phyloP scores from a whole-genome alignment of 2,113 vertebrate species.

The Xiphophorus maculatus region DNA sequence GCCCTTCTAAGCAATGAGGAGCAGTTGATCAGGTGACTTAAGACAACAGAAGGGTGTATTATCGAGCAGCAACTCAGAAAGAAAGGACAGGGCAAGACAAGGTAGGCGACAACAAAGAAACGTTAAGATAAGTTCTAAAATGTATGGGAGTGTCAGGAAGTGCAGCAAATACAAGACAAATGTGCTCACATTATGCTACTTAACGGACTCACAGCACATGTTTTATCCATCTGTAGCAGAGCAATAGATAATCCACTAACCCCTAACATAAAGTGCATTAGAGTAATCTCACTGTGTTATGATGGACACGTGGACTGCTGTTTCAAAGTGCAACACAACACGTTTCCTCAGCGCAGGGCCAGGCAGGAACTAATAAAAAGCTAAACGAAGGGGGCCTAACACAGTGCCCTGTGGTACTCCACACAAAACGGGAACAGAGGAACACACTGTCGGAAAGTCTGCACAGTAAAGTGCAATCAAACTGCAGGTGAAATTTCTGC shows the following conservation, averaged over 20 bases:
- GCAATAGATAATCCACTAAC: not conserved
- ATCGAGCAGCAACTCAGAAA: not conserved
- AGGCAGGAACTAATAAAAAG: not conserved
- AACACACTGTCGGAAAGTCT: not conserved
- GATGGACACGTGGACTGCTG: not conserved
- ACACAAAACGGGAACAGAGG: not conserved
- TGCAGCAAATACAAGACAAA: too few species aligned
- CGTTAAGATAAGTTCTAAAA: not conserved
- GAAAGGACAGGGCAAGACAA: not conserved
- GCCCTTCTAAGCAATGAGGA: too few species aligned
- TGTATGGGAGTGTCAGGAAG: too few species aligned
- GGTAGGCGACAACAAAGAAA: not conserved
- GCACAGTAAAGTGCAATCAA: not conserved
- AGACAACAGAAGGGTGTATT: too few species aligned
- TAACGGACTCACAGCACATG: too few species aligned
- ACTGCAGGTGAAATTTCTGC: not conserved
- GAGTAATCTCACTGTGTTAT: not conserved
- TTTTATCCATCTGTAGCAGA: too few species aligned
- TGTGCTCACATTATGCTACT: too few species aligned
- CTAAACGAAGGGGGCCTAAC: not conserved
- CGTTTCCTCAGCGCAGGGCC: not conserved
- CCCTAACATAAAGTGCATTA: not conserved
- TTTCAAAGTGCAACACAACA: not conserved
- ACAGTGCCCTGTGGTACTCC: not conserved
- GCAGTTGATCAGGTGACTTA: too few species aligned